A percentile compares a stretch with the other conserved stretches of the same genome.
Conservation (phyloP, 2,797 vertebrate species). For the Tragelaphus oryx region DNA sequence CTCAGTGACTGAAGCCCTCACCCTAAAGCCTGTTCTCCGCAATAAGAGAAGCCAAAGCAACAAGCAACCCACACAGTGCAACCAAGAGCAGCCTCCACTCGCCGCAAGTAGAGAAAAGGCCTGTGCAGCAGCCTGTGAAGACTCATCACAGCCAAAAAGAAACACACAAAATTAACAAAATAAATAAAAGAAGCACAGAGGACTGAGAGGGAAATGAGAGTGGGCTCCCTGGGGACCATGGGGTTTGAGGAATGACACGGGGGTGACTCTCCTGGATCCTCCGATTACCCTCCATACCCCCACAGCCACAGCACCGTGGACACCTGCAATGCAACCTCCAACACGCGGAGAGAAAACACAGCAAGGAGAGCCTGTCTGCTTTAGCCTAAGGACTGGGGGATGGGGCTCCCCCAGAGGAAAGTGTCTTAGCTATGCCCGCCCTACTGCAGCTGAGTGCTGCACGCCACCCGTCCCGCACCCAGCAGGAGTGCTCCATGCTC, state of each 20-base stretch:
- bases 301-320: neutral
- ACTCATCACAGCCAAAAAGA: neutral
- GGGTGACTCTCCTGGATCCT: too few species aligned
- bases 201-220: neutral
- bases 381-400: neutral
- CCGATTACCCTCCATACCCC: too few species aligned
- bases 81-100: neutral
- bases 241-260: neutral
- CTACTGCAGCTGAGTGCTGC: neutral
- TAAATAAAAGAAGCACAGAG: neutral
- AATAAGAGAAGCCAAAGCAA: neutral
- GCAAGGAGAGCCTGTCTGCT: neutral
- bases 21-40: neutral
- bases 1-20: rapidly evolving
- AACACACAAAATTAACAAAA: neutral
- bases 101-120: neutral
- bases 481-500: neutral
- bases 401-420: neutral
- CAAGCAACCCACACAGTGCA: neutral
- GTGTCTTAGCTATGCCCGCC: neutral
- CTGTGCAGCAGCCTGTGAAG: neutral
- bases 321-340: neutral
- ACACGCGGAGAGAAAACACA: neutral
- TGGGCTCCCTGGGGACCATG: neutral
- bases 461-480: too few species aligned